Conservation (phyloP, 2,113 vertebrate species). For the Hippocampus abdominalis region DNA sequence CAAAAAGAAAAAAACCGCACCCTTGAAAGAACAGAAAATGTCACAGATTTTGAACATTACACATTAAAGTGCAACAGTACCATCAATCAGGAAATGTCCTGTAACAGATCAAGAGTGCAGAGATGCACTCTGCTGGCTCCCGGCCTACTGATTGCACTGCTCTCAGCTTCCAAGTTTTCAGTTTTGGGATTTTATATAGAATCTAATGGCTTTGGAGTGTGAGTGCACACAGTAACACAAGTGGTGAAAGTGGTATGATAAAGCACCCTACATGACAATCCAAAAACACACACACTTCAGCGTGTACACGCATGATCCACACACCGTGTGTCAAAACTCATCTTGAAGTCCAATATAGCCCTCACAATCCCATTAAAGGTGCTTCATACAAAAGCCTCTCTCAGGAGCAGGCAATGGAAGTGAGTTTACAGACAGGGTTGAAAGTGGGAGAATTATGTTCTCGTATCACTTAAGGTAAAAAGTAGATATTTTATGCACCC, state of each 20-base stretch:
- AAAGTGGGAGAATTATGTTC: conserved; percentile 34
- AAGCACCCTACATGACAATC: conserved; percentile 62
- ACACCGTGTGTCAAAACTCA: conserved; percentile 53
- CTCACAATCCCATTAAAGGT: conserved; percentile 64
- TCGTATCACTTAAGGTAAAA: conserved; percentile 4
- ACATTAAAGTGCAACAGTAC: conserved; percentile 50
- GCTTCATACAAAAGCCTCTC: conserved; percentile 69
- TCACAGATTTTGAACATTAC: conserved; percentile 41
- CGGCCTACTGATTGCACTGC: conserved; percentile 56
- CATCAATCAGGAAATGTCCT: conserved; percentile 39
- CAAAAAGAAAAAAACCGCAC: conserved; percentile 38
- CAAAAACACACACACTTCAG: conserved; percentile 42
- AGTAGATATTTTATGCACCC: conserved; percentile 21
- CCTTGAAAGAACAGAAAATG: conserved; percentile 46
- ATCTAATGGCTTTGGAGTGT: conserved; percentile 71
- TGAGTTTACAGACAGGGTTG: conserved; percentile 40
- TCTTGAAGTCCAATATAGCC: conserved; percentile 58
- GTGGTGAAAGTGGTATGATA: conserved; percentile 56
- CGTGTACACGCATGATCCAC: conserved; percentile 18
- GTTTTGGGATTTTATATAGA: conserved; percentile 63
- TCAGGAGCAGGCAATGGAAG: conserved; percentile 44
- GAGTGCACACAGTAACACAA: conserved; percentile 57
- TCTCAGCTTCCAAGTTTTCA: conserved; percentile 61
- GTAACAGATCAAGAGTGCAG: conserved; percentile 52
- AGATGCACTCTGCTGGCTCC: conserved; percentile 49